These are phyloP conservation scores for Hymenopus coronatus DNA, from an alignment of 2,888 invertebrate genomes.

Conservation along the genomic window DNA sequence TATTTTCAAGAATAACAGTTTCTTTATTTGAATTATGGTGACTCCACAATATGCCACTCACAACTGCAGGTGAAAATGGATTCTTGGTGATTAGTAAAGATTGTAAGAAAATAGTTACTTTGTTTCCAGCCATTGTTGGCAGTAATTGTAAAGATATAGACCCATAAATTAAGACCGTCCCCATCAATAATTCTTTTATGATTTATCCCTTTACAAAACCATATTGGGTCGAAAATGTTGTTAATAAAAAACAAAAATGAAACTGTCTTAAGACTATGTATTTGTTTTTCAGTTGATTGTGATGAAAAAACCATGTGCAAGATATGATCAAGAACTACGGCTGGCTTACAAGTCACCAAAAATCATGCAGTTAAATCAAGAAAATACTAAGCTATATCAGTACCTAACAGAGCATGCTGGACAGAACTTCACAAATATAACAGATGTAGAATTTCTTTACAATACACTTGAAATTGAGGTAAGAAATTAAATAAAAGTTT, in stretches of 20 bases:
- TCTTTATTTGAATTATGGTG: no score
- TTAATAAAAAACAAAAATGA: not conserved
- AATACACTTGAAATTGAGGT: conserved; percentile 66
- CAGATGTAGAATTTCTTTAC: conserved; percentile 69
- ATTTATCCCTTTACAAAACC: no score
- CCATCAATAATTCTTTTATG: no score
- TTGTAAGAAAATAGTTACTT: no score
- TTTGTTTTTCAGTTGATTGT: conserved; percentile 46
- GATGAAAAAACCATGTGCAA: conserved; percentile 54
- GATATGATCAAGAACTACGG: conserved; percentile 52
- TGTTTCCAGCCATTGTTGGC: no score
- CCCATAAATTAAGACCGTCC: no score
- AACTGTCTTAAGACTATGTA: not conserved
- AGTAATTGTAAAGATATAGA: no score
- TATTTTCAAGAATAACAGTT: no score
- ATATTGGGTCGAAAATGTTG: no score
- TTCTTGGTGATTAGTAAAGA: no score
- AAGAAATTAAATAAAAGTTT: not conserved
- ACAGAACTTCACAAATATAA: conserved; percentile 54
- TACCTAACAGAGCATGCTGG: conserved; percentile 60
- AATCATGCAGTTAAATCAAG: conserved; percentile 52
- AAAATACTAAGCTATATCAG: conserved; percentile 60
- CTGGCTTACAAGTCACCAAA: conserved; percentile 53
- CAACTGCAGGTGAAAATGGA: no score
- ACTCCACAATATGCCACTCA: no score